Base-by-base conservation (phyloP, 2,113 vertebrate genomes). In the Nymphicus hollandicus region DNA sequence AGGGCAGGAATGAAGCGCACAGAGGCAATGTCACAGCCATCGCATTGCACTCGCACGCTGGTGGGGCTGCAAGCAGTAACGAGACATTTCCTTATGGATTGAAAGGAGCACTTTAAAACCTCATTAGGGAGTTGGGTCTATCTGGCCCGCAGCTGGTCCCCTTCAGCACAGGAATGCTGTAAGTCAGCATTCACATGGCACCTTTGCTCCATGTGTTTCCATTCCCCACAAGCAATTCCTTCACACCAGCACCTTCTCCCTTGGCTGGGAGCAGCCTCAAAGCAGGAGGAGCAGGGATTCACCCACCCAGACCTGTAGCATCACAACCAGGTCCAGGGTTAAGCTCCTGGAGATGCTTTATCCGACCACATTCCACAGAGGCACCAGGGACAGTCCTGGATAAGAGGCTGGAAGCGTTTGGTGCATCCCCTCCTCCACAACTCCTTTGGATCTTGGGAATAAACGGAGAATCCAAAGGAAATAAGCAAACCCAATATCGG, bases 41-140 rank as follows among this genome's bases (percentile, higher is more conserved):
- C 11, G 0, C 56, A 15, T 35, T 3, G 0, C 37, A 6, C 28
- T 18, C 2, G 0, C 2, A 0, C 1, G 11, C 76, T 0, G 1
- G 0, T 17, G 37, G 39, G 10, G 79, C 71, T 35, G 56, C 9
- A 7, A 37, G 19, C 35, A 37, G 68, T 2, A 6, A 23, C 11
- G 53, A 29, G 19, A 35, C 4, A 23, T 4, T 12, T 16, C 17
- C 23, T 43, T 13, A 4, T 0, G 17, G 73, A 22, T 35, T 35
- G 19, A 52, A 39, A n/a, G 13, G 37, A 70, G 31, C 60, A 46
- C 41, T 52, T 47, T 3, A 7, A 52, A 76, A 35, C 29, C 39
- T 52, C 9, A 0, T 20, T 3, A n/a, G 50, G 33, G 29, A 61
- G 23, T 8, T 18, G 1, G 53, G 24, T 10, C 27, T 56, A 58